Evolutionary conservation across 2,888 invertebrate species (phyloP), one percentile per base, ranked within the genome.

Genomic region (Oligia fasciuncula): DNA sequence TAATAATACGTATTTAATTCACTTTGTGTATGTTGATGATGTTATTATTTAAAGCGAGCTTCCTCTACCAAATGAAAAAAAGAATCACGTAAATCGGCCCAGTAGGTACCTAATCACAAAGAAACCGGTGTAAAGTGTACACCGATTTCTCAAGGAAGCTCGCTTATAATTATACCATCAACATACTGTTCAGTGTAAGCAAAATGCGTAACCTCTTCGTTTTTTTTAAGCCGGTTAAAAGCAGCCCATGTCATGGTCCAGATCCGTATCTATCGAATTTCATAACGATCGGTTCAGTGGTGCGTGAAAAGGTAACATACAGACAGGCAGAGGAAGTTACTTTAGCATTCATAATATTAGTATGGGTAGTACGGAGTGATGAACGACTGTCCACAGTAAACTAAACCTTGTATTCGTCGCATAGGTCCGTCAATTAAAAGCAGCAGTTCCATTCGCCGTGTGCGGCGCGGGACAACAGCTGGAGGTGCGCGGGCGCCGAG

Each of bases 381-480:
- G 4, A 63, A 63, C 63, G 35, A 65, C 5, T 65, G 9, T 54
- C 3, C 5, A 40, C 11, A 4, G 40, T 17, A 14, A 40, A 40
- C 6, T n/a, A 65, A 71, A 43, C 65, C 65, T 43, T n/a, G 4
- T 62, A 6, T 40, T 62, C n/a, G 3, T 71, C 29, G 17, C 1
- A 14, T 65, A 98, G 97, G 98, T 99, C 19, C 98, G 98, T 86
- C 99, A 99, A 92, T 95, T 99, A 89, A 99, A 99, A 95, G 98
- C 98, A 93, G 99, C 99, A 13, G 99, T 99, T 57, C 99, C 99
- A 80, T 99, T 99, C 97, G 99, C 99, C 66, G 99, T 99, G n/a
- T 99, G 99, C 94, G 99, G 99, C 81, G 99, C 99, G 75, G 99
- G 99, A 4, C 99, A 99, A 80, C 99, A 99, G 93, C 97, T 99